Evolutionary conservation across 2,888 invertebrate species (phyloP), one percentile per base, ranked within the genome.

Genomic region (Acrobasis suavella): DNA sequence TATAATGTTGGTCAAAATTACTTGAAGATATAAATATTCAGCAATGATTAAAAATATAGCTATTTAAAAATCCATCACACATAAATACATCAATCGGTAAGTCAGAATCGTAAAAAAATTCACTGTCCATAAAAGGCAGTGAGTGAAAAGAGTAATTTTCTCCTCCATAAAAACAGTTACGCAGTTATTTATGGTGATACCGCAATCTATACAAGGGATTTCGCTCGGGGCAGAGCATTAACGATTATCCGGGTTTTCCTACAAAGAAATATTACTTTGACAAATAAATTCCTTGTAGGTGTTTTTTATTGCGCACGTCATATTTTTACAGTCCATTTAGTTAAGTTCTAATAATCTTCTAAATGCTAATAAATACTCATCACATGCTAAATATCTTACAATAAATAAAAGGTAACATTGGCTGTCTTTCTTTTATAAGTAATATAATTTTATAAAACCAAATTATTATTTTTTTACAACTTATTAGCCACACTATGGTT

Each of bases 121-220:
- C 77, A 74, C 75, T 70, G 79, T 83, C 81, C 81, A 87, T 86
- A 85, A 87, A 85, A 85, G 80, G 86, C 87, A 87, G 80, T 86
- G 85, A 89, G 84, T 86, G 85, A 84, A 85, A 85, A 85, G 83
- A 83, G 84, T 83, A 85, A 85, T 85, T 85, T 85, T 85, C 85
- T 87, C 87, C 87, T 85, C 88, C 88, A 90, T 89, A 91, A 90
- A 91, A 91, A 89, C 89, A 89, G 88, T 88, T 88, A 84, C 84
- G 81, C 80, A 85, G 89, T 89, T 91, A 91, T 91, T 91, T 91
- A 90, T 88, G 87, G 83, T 85, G 90, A 87, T 87, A 87, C 88
- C 88, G 85, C 90, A 87, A 89, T 90, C 89, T 89, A 88, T 91
- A 88, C 86, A 87, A 83, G 87, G 87, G 89, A 87, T 89, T 88